Evolutionary conservation across 1,140 invertebrate species (phyloP).

Genomic region (Acromyrmex charruanus): DNA sequence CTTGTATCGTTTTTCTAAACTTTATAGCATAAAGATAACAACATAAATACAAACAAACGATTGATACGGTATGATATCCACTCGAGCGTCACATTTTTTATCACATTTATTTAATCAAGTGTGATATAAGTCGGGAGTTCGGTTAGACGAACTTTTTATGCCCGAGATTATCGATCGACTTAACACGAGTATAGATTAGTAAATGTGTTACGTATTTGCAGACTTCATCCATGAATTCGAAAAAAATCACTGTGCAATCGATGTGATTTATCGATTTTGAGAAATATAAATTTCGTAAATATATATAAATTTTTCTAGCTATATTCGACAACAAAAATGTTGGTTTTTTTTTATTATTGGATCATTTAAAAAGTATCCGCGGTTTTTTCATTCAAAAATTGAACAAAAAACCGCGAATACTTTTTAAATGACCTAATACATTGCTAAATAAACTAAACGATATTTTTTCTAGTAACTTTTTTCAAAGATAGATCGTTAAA

Average conservation of each 20-base stretch:
- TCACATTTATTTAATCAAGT: slow-evolving; percentile 17
- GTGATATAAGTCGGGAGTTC: neutral
- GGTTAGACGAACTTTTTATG: slow-evolving; percentile 14
- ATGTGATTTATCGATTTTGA: neutral
- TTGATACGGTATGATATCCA: neutral
- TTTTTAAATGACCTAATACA: too few species aligned
- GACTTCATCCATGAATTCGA: slow-evolving; percentile 6
- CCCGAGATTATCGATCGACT: neutral
- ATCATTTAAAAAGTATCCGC: too few species aligned
- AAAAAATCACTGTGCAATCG: neutral
- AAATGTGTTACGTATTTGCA: neutral
- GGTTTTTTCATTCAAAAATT: too few species aligned
- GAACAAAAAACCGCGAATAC: too few species aligned
- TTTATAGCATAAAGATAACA: neutral
- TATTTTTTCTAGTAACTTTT: too few species aligned
- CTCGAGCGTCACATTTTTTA: neutral
- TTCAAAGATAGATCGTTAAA: too few species aligned
- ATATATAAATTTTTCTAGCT: neutral
- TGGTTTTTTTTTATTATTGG: neutral
- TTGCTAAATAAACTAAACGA: too few species aligned
- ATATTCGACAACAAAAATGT: neutral
- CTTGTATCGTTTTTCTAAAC: neutral
- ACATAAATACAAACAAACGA: neutral
- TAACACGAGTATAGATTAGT: neutral
- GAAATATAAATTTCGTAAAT: neutral